A percentile compares a stretch with the other conserved stretches of the same genome.
These are phyloP conservation scores for Drosophila orena DNA, from an alignment of 1,140 invertebrate species.

Conservation along the genomic window DNA sequence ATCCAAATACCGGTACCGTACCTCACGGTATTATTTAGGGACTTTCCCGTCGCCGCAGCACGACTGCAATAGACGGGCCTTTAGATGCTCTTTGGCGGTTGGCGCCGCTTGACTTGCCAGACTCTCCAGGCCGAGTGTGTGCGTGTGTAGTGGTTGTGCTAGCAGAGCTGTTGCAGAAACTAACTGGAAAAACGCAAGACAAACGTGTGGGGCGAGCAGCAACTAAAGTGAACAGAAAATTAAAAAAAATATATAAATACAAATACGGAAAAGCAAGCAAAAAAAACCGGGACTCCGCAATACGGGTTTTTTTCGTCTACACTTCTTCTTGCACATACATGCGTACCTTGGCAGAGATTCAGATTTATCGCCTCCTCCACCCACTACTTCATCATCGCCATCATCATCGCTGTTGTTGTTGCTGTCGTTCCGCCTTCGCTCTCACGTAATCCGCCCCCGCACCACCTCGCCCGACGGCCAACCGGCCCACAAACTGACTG, in stretches of 20 bases:
- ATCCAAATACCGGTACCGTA: neutral
- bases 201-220: slow-evolving; percentile 24
- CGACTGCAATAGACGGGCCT: neutral
- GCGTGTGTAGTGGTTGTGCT: slow-evolving; percentile 24
- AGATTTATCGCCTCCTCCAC: slow-evolving; percentile 2
- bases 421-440: slow-evolving; percentile 12
- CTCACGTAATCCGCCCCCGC: slow-evolving; percentile 26
- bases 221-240: slow-evolving; percentile 7
- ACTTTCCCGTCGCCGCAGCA: neutral
- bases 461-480: neutral
- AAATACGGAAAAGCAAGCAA: neutral
- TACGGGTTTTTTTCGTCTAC: neutral
- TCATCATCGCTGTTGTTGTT: neutral
- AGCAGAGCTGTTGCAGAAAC: slow-evolving; percentile 19
- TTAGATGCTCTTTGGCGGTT: slow-evolving; percentile 20
- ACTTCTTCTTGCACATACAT: slow-evolving; percentile 4
- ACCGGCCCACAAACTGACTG: slow-evolving; percentile 4
- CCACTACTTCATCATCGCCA: neutral
- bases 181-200: slow-evolving; percentile 3
- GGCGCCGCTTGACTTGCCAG: slow-evolving; percentile 28
- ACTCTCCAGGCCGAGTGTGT: slow-evolving; percentile 26
- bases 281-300: slow-evolving; percentile 1
- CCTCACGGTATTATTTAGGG: neutral
- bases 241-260: neutral
- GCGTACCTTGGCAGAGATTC: slow-evolving; percentile 13